Evolutionary conservation across 2,797 vertebrate genomes (phyloP), one percentile per base, ranked within the genome.

Genomic region (Loris lydekkerianus): DNA sequence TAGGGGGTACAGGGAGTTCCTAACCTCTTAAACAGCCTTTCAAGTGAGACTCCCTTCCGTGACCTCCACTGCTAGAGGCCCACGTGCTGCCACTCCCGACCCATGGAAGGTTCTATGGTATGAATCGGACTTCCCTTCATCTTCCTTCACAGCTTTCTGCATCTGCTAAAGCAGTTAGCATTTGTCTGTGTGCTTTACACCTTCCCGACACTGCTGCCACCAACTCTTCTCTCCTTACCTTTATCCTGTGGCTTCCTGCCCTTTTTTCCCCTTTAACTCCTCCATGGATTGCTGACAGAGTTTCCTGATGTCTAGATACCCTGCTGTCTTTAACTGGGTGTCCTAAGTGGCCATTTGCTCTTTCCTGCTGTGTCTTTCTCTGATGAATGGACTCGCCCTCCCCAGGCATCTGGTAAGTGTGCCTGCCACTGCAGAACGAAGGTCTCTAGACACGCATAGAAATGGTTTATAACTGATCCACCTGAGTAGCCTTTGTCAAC

Each of bases 51-150:
- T 23, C 4, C 31, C 63, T 40, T 37, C 46, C 60, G 2, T 46
- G n/a, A 10, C 15, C 46, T 81, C 37, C 10, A 17, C 29, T 65
- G 6, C 43, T 76, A 61, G 43, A 81, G 34, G 21, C 29, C 2
- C 20, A 0, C 0, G 4, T 23, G 20, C 43, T 81, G 25, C 40
- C 31, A 3, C 73, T 63, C 27, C 49, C 40, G 56, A 31, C 34
- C 11, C 6, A 17, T 90, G 56, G 29, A 80, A 69, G n/a, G 3
- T n/a, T 43, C 34, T 65, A 10, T 43, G 6, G 14, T n/a, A 31
- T 9, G 56, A 76, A 76, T 2, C 0, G 14, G 3, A 7, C 70
- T 3, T 9, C 40, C 61, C 56, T 37, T 46, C 18, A 2, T 53
- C 27, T 72, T 67, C 73, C 25, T 67, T 27, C 37, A 14, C 25